Conservation (phyloP, 2,113 vertebrate genomes). For the Peromyscus polionotus region DNA sequence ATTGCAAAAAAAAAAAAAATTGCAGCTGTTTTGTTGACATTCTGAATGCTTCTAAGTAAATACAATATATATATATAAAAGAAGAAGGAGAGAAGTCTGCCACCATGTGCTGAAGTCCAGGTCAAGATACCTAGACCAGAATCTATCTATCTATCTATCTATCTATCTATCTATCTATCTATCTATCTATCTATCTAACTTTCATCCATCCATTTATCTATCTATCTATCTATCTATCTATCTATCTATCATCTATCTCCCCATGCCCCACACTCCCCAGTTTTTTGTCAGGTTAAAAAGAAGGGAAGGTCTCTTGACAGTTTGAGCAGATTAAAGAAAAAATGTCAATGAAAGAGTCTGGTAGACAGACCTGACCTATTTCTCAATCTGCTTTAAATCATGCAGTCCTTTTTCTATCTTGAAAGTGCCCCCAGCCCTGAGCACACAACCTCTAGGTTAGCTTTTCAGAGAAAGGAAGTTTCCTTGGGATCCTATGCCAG, state of each 20-base stretch:
- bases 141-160: background rate
- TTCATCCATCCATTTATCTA: too few species aligned
- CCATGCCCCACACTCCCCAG: background rate
- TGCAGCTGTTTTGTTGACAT: constrained; percentile 97
- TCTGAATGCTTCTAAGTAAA: constrained; percentile 99
- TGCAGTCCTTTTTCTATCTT: background rate
- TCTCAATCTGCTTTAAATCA: background rate
- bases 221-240: too few species aligned
- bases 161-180: too few species aligned
- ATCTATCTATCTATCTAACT: too few species aligned
- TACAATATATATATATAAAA: too few species aligned
- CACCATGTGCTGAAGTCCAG: background rate
- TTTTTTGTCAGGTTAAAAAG: background rate
- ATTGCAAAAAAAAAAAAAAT: constrained; percentile 90
- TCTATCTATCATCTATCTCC: background rate
- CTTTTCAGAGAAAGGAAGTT: background rate
- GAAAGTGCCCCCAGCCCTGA: background rate
- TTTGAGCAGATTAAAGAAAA: constrained; percentile 32
- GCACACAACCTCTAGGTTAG: background rate
- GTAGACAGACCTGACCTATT: background rate
- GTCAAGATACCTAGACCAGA: background rate
- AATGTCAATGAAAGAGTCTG: background rate
- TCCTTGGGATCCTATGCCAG: background rate
- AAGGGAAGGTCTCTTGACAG: background rate
- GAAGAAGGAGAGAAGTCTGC: background rate